These are phyloP conservation scores for Engraulis encrasicolus DNA, from an alignment of 2,113 vertebrate genomes.

Conservation along the genomic window DNA sequence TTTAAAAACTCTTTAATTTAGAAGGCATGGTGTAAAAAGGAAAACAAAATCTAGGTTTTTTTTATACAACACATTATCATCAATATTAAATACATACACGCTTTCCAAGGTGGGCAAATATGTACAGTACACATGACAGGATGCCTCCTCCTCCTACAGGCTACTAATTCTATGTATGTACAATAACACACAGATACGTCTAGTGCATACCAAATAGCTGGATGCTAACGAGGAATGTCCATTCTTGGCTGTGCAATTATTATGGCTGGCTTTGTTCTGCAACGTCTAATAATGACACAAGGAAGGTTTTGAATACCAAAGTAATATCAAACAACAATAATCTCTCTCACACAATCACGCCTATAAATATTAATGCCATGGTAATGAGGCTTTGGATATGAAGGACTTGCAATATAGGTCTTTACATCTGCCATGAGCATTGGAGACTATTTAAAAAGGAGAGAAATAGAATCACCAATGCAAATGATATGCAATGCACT, in stretches of 20 bases:
- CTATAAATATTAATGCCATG: neutral
- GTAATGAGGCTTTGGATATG: slow-evolving; percentile 3
- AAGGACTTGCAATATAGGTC: neutral
- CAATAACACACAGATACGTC: neutral
- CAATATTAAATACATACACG: neutral
- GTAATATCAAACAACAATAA: neutral
- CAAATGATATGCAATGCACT: neutral
- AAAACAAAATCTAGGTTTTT: neutral
- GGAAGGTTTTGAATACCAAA: neutral
- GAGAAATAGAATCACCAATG: neutral
- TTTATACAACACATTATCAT: neutral
- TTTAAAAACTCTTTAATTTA: slow-evolving; percentile 6
- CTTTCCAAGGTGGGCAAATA: neutral
- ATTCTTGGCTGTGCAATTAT: neutral
- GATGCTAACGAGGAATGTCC: neutral
- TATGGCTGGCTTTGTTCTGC: slow-evolving; percentile 1
- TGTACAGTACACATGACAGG: neutral
- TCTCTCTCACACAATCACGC: neutral
- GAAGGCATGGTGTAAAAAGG: neutral
- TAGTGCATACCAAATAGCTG: neutral
- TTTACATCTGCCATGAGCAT: neutral
- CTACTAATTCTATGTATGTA: neutral
- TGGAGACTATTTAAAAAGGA: neutral
- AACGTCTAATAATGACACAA: neutral
- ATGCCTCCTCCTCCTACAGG: neutral